Conservation (phyloP, 2,888 invertebrate genomes). For the Thelaira solivaga region DNA sequence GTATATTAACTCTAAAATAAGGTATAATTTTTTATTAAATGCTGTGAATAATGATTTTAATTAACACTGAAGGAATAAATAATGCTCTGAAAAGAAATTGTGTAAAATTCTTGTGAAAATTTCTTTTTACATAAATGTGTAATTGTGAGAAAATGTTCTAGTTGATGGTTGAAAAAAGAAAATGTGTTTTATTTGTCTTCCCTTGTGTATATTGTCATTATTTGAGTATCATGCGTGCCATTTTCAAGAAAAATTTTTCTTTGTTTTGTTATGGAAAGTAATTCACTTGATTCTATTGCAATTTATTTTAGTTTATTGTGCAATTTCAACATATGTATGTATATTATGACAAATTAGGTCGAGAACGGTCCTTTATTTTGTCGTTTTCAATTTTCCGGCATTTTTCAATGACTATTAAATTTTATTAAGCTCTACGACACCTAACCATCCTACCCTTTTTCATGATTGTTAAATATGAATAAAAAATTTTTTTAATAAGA, state of each 20-base stretch:
- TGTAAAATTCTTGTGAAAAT: neutral
- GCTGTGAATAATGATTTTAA: neutral
- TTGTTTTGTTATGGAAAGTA: neutral
- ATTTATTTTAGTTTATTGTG: too few relatives aligned
- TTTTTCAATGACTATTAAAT: neutral
- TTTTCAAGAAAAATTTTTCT: neutral
- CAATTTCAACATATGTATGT: too few relatives aligned
- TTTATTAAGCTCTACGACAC: neutral
- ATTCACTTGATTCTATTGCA: neutral
- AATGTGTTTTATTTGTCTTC: slow-evolving; percentile 51
- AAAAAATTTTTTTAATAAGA: too few relatives aligned
- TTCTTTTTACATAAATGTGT: slow-evolving; percentile 25
- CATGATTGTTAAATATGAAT: too few relatives aligned
- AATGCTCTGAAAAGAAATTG: neutral
- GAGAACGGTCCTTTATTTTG: neutral
- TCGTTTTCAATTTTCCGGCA: slow-evolving; percentile 14
- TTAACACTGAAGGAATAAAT: neutral
- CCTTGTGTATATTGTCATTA: slow-evolving; percentile 18
- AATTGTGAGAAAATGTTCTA: neutral
- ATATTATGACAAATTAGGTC: neutral
- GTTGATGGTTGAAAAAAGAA: slow-evolving; percentile 29
- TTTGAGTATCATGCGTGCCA: neutral
- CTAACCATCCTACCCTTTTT: neutral
- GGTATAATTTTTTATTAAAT: slow-evolving; percentile 64
- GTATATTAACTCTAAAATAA: slow-evolving; percentile 68